Conservation (phyloP, 2,113 vertebrate genomes). For the Montifringilla adamsi region DNA sequence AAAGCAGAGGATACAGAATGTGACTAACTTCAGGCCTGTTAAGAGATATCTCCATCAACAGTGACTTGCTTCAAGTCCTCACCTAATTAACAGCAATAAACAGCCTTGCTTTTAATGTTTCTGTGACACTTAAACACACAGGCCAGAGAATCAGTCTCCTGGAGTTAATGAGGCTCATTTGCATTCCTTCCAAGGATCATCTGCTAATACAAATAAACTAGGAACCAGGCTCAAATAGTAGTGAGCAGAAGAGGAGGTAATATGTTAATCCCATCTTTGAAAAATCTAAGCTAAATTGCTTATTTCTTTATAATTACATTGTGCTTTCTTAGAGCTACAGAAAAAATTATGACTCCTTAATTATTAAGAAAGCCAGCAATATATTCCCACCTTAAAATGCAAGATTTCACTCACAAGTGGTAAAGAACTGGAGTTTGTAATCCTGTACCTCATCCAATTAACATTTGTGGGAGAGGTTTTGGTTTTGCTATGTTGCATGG, state of each 20-base stretch:
- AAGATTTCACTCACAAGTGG: background rate
- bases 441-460: background rate
- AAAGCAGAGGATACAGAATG: background rate
- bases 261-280: background rate
- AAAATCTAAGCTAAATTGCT: background rate
- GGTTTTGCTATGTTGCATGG: background rate
- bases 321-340: background rate
- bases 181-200: conserved; percentile 6
- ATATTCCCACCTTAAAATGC: background rate
- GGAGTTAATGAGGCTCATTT: conserved; percentile 33
- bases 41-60: background rate
- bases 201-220: background rate
- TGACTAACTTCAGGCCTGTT: background rate
- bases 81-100: conserved; percentile 35
- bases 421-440: background rate
- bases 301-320: background rate
- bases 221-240: background rate
- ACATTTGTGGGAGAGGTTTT: background rate
- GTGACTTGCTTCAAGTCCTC: background rate
- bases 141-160: background rate
- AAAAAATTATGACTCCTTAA: background rate
- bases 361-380: background rate
- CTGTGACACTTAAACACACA: background rate
- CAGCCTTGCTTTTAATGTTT: background rate
- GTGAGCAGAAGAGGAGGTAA: background rate